phyloP scores from a whole-genome alignment of 2,888 invertebrate species.

The Ormyrus labotus region DNA sequence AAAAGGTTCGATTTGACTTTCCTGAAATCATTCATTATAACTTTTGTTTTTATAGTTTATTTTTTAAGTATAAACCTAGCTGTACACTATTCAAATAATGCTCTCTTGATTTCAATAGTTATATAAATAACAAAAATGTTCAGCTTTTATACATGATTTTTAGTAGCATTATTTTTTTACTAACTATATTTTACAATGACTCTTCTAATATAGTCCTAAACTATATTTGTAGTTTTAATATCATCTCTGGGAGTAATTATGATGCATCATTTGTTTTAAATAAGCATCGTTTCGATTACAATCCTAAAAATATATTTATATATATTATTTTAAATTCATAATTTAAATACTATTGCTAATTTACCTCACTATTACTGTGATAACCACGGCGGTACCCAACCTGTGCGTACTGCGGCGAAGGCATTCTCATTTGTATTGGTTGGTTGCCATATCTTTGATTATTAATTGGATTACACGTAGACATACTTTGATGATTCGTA shows the following conservation, averaged over 20 bases:
- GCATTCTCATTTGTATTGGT: conserved; percentile 21
- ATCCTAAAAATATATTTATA: conserved; percentile 30
- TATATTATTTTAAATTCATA: not conserved
- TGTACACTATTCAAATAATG: not conserved
- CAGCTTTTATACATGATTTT: not conserved
- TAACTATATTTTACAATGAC: not conserved
- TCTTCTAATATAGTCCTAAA: too few species aligned
- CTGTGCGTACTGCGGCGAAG: conserved; percentile 39
- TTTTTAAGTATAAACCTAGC: not conserved
- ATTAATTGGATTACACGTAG: conserved; percentile 14
- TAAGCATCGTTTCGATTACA: conserved; percentile 42
- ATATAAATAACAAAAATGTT: conserved; percentile 29
- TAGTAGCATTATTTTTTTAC: not conserved
- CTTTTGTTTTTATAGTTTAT: conserved; percentile 2
- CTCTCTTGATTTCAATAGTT: conserved; percentile 6
- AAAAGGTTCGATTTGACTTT: not conserved
- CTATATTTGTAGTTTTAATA: conserved; percentile 1
- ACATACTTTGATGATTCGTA: conserved; percentile 17
- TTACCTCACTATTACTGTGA: conserved; percentile 46
- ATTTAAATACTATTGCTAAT: not conserved
- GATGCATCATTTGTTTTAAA: conserved; percentile 38
- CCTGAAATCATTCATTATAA: not conserved
- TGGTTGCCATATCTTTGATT: conserved; percentile 41
- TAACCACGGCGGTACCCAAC: conserved; percentile 41
- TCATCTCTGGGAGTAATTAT: conserved; percentile 35